Evolutionary conservation across 2,113 vertebrate genomes (phyloP), one percentile per base, ranked within the genome.

Genomic region (Ifrita kowaldi): DNA sequence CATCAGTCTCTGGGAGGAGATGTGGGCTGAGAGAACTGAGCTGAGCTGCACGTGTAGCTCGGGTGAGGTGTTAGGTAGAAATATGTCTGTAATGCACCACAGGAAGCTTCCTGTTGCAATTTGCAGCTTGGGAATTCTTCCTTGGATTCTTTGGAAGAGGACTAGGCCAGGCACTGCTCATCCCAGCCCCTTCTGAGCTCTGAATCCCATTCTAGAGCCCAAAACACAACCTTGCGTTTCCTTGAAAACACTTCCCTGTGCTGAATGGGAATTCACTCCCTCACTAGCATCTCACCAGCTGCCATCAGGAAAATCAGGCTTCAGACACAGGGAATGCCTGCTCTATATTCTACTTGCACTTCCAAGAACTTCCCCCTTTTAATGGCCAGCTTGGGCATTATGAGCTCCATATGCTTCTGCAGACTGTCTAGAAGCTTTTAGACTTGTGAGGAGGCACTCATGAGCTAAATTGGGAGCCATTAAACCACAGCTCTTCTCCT

Each of bases 21-120:
- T 50, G 12, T 3, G 16, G 50, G 69, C 60, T 87, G 60, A 20
- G 27, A 19, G 37, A 70, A 1, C 63, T 37, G 50, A 33, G 9
- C 59, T 24, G 3, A 1, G 7, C 44, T 14, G 37, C 11, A 0
- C 5, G 0, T 4, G 1, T 1, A 33, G 67, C 80, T 81, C 21
- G 13, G 30, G 0, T 37, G 30, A 1, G 33, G 6, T 18, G 17
- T 0, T 3, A 19, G 39, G 28, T 8, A 23, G 15, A 75, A 67
- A 63, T 16, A 2, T 0, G 3, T 30, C 41, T 67, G 27, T n/a
- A 15, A 0, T 6, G 21, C 44, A 5, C 53, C 16, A 1, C 0
- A 39, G 39, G 44, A 81, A 49, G n/a, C 16, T 63, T 23, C 21
- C 19, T 13, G 28, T 12, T 64, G 49, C 6, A n/a, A 1, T 87